A percentile compares a stretch with the other conserved stretches of the same genome.
phyloP scores from a whole-genome alignment of 1,140 invertebrate genomes.

The Paraescarpia echinospica region DNA sequence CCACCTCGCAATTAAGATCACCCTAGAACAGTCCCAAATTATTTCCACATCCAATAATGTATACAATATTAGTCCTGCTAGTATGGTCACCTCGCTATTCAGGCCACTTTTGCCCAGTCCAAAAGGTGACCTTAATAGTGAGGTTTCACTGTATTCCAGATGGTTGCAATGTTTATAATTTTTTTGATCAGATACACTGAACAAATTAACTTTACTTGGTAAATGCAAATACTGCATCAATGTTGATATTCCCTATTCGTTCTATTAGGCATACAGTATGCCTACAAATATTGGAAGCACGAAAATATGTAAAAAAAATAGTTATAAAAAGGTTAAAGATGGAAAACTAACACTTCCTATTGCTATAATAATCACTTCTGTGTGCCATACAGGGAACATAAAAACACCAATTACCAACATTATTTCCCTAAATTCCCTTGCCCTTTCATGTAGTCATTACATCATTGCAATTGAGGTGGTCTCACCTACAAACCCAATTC shows the following conservation, averaged over 20 bases:
- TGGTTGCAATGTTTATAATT: neutral
- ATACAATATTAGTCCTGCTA: too few species aligned
- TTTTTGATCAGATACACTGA: neutral
- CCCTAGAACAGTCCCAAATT: too few species aligned
- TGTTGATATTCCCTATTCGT: too few species aligned
- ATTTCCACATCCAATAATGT: too few species aligned
- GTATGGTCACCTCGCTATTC: too few species aligned
- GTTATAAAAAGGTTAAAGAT: neutral
- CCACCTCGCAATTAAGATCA: too few species aligned
- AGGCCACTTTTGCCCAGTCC: too few species aligned
- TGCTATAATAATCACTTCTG: too few species aligned
- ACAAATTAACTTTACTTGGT: neutral
- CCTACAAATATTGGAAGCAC: neutral
- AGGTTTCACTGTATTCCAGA: too few species aligned
- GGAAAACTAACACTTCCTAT: too few species aligned
- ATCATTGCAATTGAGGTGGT: constrained; percentile 4
- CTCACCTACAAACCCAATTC: constrained; percentile 94
- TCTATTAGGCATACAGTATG: too few species aligned
- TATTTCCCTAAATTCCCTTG: neutral
- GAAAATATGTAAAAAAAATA: neutral
- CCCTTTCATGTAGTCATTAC: neutral
- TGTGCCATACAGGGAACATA: constrained; percentile 17
- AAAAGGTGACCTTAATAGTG: too few species aligned
- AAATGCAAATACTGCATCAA: neutral
- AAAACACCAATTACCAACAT: constrained; percentile 5